Evolutionary conservation across 1,140 invertebrate genomes (phyloP).

Genomic region (Hypsibius dujardini): DNA sequence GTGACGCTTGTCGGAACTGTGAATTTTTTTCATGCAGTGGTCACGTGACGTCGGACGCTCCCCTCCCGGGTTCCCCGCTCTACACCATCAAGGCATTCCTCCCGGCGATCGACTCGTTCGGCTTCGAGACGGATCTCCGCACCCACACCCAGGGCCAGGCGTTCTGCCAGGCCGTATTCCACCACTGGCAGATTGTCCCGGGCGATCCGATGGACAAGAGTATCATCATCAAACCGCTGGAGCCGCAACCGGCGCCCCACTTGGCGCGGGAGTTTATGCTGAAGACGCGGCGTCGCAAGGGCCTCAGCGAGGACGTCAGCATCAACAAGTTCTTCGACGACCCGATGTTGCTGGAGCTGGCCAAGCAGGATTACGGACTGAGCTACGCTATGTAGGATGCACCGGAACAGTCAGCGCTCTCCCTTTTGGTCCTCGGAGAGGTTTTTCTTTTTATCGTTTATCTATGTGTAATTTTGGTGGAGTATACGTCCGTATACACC

Average conservation of each 20-base stretch:
- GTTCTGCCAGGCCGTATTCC: conserved; percentile 91
- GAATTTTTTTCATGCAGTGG: conserved; percentile 41
- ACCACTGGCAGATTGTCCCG: conserved; percentile 99
- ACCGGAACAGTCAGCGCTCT: too few relatives aligned
- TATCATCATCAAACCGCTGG: conserved; percentile 82
- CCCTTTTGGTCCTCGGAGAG: too few relatives aligned
- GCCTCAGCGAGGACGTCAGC: conserved; percentile 93
- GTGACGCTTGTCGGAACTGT: too few relatives aligned
- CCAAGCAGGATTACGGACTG: conserved; percentile 85
- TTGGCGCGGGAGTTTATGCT: conserved; percentile 98
- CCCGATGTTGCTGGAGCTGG: conserved; percentile 98
- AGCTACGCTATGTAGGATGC: conserved; percentile 53
- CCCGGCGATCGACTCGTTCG: conserved; percentile 97
- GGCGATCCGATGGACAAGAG: conserved; percentile 95
- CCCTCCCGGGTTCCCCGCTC: conserved; percentile 91
- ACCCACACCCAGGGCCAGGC: conserved; percentile 97
- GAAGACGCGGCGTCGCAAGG: conserved; percentile 88
- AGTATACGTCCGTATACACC: too few relatives aligned
- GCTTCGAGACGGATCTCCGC: conserved; percentile 92
- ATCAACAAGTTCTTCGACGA: conserved; percentile 99
- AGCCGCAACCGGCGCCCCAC: conserved; percentile 92
- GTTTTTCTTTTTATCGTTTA: too few relatives aligned
- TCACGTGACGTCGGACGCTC: conserved; percentile 95
- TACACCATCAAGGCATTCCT: conserved; percentile 98
- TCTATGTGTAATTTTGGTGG: too few relatives aligned